phyloP scores from a whole-genome alignment of 1,140 invertebrate species.

The Ceratoteleas bidentatus region DNA sequence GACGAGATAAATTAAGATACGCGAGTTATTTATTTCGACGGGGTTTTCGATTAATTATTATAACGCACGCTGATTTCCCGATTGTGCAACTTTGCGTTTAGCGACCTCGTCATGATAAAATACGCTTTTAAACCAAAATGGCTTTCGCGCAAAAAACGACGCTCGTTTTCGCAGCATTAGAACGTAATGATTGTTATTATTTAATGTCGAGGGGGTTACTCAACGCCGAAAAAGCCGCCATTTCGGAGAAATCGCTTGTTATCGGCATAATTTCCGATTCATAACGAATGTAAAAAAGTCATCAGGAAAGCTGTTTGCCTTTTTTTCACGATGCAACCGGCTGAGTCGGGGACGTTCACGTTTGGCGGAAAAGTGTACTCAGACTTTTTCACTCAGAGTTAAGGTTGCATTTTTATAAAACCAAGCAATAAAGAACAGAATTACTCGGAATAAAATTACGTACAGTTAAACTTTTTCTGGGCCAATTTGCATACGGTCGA shows the following conservation, averaged over 20 bases:
- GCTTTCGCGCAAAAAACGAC: slow-evolving; percentile 8
- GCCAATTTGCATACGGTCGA: too few species aligned
- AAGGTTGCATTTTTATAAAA: too few species aligned
- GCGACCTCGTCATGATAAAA: slow-evolving; percentile 15
- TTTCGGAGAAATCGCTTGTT: slow-evolving; percentile 61
- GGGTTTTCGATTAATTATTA: slow-evolving; percentile 26
- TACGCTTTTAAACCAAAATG: slow-evolving; percentile 22
- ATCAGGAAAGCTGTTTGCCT: slow-evolving; percentile 54
- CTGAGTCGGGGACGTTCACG: slow-evolving; percentile 18
- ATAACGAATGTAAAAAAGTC: slow-evolving; percentile 47
- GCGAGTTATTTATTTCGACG: slow-evolving; percentile 2
- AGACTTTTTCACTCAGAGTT: slow-evolving; percentile 3
- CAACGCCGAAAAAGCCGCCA: slow-evolving; percentile 45
- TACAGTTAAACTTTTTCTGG: too few species aligned
- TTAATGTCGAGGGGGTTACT: slow-evolving; percentile 36
- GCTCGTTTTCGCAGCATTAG: slow-evolving; percentile 39
- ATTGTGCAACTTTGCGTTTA: slow-evolving; percentile 33
- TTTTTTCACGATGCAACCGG: slow-evolving; percentile 32
- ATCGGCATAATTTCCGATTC: slow-evolving; percentile 50
- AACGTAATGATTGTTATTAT: slow-evolving; percentile 44
- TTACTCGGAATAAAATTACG: too few species aligned
- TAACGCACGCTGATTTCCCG: slow-evolving; percentile 22
- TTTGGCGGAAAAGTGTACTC: slow-evolving; percentile 30
- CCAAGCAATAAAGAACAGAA: too few species aligned
- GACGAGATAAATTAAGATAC: slow-evolving; percentile 19